phyloP scores from a whole-genome alignment of 64 coral and sea anemone genomes.

The Pocillopora verrucosa region DNA sequence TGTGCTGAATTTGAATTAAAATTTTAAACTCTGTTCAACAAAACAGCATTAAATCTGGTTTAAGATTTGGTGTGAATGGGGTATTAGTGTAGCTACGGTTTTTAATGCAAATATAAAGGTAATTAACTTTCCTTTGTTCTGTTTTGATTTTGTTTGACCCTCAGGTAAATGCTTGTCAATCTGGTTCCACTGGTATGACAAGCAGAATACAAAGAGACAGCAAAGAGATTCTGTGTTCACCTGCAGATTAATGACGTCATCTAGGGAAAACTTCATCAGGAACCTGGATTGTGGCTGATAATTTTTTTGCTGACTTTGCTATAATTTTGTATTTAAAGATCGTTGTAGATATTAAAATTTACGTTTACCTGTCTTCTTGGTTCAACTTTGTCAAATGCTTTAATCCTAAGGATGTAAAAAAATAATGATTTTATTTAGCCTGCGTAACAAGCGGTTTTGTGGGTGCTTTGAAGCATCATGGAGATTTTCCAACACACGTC shows the following conservation, averaged over 20 bases:
- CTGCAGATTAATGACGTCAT: constrained; percentile 44
- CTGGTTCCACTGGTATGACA: constrained; percentile 32
- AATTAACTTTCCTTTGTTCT: neutral
- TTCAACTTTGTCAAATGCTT: neutral
- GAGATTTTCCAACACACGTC: too few relatives aligned
- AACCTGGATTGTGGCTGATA: constrained; percentile 65
- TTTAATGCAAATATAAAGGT: too few relatives aligned
- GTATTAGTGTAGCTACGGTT: neutral
- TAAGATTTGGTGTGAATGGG: neutral
- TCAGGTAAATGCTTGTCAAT: constrained; percentile 63
- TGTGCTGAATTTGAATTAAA: too few relatives aligned
- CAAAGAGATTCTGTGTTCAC: neutral
- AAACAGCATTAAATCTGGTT: neutral
- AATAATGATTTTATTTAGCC: too few relatives aligned
- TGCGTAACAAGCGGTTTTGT: too few relatives aligned
- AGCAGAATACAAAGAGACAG: constrained; percentile 26
- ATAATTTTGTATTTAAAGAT: constrained; percentile 4
- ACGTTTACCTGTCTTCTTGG: neutral
- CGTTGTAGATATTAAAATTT: constrained; percentile 34
- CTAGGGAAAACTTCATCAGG: constrained; percentile 50
- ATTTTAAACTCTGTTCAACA: too few relatives aligned
- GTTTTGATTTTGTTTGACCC: neutral
- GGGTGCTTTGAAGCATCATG: too few relatives aligned
- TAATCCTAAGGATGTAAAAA: neutral
- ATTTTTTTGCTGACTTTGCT: neutral